These are phyloP conservation scores for Aplocera efformata DNA, from an alignment of 2,888 invertebrate genomes.

Conservation along the genomic window DNA sequence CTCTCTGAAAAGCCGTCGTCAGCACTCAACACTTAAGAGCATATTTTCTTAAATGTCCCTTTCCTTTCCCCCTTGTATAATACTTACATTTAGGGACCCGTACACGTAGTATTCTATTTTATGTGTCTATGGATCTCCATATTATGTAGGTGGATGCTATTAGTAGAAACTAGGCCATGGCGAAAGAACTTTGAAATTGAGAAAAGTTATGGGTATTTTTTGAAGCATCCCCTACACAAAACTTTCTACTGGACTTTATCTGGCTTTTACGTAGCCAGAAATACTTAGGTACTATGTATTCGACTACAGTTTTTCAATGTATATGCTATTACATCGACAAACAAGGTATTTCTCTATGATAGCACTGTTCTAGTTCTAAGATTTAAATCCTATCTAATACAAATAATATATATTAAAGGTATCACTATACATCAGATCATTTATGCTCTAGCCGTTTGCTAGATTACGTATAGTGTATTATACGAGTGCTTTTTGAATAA, in stretches of 20 bases:
- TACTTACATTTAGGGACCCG: slow-evolving; percentile 35
- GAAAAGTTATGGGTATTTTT: neutral
- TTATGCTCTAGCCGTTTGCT: too few relatives aligned
- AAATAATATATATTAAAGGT: too few relatives aligned
- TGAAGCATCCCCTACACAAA: neutral
- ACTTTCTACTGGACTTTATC: neutral
- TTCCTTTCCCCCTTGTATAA: slow-evolving; percentile 36
- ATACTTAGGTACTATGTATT: neutral
- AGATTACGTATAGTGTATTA: too few relatives aligned
- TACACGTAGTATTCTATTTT: slow-evolving; percentile 33
- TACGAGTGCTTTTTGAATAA: too few relatives aligned
- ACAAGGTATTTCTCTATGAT: too few relatives aligned
- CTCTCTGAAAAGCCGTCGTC: slow-evolving; percentile 20
- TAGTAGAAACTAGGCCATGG: slow-evolving; percentile 18
- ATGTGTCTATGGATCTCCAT: slow-evolving; percentile 9
- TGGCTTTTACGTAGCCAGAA: neutral
- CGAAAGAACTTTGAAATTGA: neutral
- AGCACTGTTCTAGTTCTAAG: too few relatives aligned
- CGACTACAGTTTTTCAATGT: too few relatives aligned
- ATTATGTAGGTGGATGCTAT: slow-evolving; percentile 13
- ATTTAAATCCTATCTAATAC: too few relatives aligned
- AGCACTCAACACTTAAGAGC: slow-evolving; percentile 29
- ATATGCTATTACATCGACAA: too few relatives aligned
- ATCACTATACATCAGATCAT: too few relatives aligned
- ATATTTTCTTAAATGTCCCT: slow-evolving; percentile 34